Conservation (phyloP, 2,797 vertebrate species). For the Artibeus jamaicensis region DNA sequence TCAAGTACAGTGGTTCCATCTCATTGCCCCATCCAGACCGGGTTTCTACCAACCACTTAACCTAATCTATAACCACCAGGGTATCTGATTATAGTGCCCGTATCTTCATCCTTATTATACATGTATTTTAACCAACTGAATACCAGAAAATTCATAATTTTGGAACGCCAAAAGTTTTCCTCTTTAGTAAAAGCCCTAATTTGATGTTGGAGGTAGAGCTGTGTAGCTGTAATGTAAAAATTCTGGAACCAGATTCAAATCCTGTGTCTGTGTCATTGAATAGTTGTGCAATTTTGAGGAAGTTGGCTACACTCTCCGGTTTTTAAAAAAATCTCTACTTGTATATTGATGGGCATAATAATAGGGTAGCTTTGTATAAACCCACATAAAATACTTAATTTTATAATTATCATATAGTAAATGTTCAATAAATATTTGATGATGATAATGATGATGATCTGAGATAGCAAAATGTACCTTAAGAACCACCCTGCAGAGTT, state of each 20-base stretch:
- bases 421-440: not conserved
- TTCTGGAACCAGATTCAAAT: slow-evolving; percentile 23
- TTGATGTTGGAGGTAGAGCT: not conserved
- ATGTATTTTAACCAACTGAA: not conserved
- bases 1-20: slow-evolving; percentile 19
- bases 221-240: not conserved
- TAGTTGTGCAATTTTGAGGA: not conserved
- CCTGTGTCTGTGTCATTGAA: not conserved
- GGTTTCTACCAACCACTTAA: not conserved
- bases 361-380: not conserved
- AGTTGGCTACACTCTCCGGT: not conserved
- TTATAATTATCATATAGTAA: not conserved
- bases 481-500: not conserved
- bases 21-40: not conserved
- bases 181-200: slow-evolving; percentile 31
- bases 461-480: not conserved
- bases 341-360: not conserved
- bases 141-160: not conserved
- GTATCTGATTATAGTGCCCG: not conserved
- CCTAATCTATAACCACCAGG: not conserved
- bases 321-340: not conserved
- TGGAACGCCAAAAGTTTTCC: not conserved
- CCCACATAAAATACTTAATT: not conserved
- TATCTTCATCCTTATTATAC: not conserved
- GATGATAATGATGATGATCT: not conserved